Conservation (phyloP, 2,888 invertebrate species). For the Eupeodes luniger region DNA sequence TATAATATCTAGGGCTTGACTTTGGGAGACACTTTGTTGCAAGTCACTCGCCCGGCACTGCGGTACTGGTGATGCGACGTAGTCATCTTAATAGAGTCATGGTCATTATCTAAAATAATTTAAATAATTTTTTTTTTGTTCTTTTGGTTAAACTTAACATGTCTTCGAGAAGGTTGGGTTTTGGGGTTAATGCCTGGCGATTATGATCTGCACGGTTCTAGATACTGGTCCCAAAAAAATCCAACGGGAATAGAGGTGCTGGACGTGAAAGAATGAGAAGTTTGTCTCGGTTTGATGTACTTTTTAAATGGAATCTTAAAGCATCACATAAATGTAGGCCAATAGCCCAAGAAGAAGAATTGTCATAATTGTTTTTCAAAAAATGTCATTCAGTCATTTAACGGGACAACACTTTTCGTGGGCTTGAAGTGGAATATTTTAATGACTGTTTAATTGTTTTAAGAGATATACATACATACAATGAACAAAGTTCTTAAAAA, state of each 20-base stretch:
- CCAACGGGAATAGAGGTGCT: slow-evolving; percentile 38
- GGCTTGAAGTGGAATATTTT: neutral
- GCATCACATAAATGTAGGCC: slow-evolving; percentile 62
- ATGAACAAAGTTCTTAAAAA: too few species aligned
- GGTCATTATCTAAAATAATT: slow-evolving; percentile 74
- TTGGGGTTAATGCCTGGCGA: slow-evolving; percentile 64
- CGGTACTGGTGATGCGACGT: neutral
- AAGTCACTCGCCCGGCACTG: slow-evolving; percentile 42
- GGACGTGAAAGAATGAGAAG: slow-evolving; percentile 56
- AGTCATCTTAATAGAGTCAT: slow-evolving; percentile 72
- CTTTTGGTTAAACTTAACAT: slow-evolving; percentile 45
- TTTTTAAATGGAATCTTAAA: slow-evolving; percentile 12
- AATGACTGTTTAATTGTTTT: too few species aligned
- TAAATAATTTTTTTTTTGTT: slow-evolving; percentile 54
- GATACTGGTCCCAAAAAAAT: slow-evolving; percentile 42
- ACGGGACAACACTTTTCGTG: slow-evolving; percentile 41
- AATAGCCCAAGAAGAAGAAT: slow-evolving; percentile 42
- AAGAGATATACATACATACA: too few species aligned
- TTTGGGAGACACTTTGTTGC: slow-evolving; percentile 28
- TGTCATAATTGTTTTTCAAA: slow-evolving; percentile 61
- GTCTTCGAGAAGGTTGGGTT: slow-evolving; percentile 40
- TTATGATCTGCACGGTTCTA: slow-evolving; percentile 59
- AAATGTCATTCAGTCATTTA: slow-evolving; percentile 67
- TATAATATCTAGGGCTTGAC: slow-evolving; percentile 6
- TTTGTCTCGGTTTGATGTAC: slow-evolving; percentile 56